phyloP scores from a whole-genome alignment of 2,888 invertebrate genomes.

The Glaucopsyche alexis region DNA sequence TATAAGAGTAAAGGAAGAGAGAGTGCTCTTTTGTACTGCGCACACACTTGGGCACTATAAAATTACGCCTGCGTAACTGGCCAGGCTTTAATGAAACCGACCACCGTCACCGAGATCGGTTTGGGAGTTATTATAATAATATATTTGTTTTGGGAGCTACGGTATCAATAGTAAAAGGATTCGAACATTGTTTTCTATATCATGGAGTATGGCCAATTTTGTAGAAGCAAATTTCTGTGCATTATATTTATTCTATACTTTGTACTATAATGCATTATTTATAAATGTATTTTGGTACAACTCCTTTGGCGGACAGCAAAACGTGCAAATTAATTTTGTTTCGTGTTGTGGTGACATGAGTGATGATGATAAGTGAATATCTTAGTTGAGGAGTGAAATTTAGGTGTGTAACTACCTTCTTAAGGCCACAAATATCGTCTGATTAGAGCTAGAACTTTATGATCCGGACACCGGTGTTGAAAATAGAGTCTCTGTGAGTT shows the following conservation, averaged over 20 bases:
- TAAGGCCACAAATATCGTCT: neutral
- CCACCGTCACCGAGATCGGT: too few species aligned
- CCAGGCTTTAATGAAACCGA: too few species aligned
- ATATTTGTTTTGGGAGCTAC: too few species aligned
- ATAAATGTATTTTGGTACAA: conserved; percentile 12
- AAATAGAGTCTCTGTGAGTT: too few species aligned
- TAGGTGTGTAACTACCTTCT: neutral
- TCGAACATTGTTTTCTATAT: neutral
- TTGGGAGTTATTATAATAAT: too few species aligned
- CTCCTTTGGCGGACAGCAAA: neutral
- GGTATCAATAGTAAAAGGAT: too few species aligned
- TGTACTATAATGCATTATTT: conserved; percentile 17
- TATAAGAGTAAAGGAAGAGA: too few species aligned
- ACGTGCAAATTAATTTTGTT: neutral
- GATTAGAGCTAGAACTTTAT: too few species aligned
- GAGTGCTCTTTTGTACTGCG: too few species aligned
- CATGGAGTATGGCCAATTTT: neutral
- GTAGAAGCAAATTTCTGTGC: neutral
- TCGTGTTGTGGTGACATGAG: neutral
- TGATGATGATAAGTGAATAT: neutral
- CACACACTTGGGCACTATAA: too few species aligned
- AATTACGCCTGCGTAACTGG: too few species aligned
- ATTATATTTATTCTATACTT: neutral
- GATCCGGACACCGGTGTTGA: too few species aligned
- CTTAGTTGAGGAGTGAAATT: neutral